Base-by-base conservation (phyloP, 2,888 invertebrate species). In the Lasioglossum villosulum region DNA sequence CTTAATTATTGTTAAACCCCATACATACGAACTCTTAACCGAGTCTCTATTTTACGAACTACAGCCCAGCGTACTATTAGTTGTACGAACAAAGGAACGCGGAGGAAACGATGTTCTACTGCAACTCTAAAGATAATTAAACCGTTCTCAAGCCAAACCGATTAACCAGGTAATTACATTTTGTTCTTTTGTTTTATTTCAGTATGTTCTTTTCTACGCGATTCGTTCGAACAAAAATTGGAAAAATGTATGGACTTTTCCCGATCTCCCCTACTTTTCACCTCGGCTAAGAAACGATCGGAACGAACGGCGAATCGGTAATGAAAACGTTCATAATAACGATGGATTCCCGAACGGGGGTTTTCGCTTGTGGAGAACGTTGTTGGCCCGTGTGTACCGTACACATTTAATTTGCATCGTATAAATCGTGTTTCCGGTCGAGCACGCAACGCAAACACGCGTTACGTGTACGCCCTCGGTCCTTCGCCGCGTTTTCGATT, bases 371-470 rank as follows among this genome's bases (percentile, higher is more conserved):
- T 39, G 59, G 37, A 42, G 80, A 81, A 75, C 72, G 71, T 71
- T 73, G 52, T 71, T 73, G 52, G 82, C 59, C 76, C 74, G 75
- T 72, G 84, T 88, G 84, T 82, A 86, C 73, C 79, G 86, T 85
- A 84, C 89, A 92, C 92, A 91, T 93, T 94, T 93, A 93, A 95
- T 94, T 95, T 95, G 94, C 94, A 94, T 94, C 92, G 93, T 93
- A 94, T 94, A 94, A 93, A 93, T 93, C 94, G 93, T 92, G 92
- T 93, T 95, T 94, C 93, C 94, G 93, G 93, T 92, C 92, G 95
- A 93, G 93, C 92, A 94, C 93, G 93, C 93, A 94, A 94, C 87
- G 91, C 93, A 95, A 95, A 94, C 94, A 94, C 90, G 93, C 93
- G 93, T 91, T 91, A 90, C 91, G 90, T 91, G 93, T 93, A 88